A percentile compares a stretch with the other conserved stretches of the same genome.
Conservation (phyloP, 2,797 vertebrate genomes). For the Harpagifer antarcticus region DNA sequence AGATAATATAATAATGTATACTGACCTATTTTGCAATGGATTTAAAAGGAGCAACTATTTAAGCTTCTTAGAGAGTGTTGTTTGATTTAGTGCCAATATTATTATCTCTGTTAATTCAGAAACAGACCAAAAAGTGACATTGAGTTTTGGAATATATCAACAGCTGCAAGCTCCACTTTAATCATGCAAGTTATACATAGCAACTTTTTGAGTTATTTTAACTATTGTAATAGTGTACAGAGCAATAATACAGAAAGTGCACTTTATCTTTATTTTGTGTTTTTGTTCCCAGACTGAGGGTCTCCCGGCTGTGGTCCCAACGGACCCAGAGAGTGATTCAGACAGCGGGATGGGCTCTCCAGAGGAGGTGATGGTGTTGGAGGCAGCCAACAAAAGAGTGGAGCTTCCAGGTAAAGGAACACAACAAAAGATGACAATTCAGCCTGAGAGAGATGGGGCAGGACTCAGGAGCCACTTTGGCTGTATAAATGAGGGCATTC, state of each 20-base stretch:
- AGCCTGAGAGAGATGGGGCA: neutral
- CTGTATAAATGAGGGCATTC: constrained; percentile 20
- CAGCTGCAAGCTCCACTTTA: neutral
- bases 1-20: no score
- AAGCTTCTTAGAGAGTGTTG: no score
- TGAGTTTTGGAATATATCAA: neutral
- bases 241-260: neutral
- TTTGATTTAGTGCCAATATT: no score
- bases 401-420: constrained; percentile 72
- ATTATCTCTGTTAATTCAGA: no score
- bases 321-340: constrained; percentile 75
- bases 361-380: constrained; percentile 56
- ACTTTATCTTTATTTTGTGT: neutral
- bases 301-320: constrained; percentile 50
- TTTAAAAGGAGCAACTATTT: no score
- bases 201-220: neutral
- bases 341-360: constrained; percentile 88
- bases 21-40: no score
- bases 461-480: neutral
- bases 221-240: accelerated
- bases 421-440: constrained; percentile 6
- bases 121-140: neutral
- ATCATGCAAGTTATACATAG: accelerated
- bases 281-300: constrained; percentile 61
- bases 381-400: constrained; percentile 27